These are phyloP conservation scores for Sebastes nivosus DNA, from an alignment of 2,797 vertebrate species.

Conservation along the genomic window DNA sequence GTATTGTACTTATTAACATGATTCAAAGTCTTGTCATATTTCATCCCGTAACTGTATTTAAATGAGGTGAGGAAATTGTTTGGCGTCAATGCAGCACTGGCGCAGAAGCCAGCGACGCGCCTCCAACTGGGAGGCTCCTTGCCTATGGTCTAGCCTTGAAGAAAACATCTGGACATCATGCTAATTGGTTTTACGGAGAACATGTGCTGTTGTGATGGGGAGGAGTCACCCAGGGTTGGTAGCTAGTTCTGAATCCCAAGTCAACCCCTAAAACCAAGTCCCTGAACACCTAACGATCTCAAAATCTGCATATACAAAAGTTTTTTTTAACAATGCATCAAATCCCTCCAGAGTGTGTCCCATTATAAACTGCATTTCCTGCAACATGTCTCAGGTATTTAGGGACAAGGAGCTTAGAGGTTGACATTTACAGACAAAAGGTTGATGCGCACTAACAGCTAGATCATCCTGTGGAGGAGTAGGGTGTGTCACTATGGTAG, in stretches of 20 bases:
- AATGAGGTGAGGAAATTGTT: constrained; percentile 39
- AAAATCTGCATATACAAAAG: constrained; percentile 36
- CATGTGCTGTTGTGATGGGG: constrained; percentile 69
- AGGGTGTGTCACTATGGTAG: constrained; percentile 98
- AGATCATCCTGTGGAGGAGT: constrained; percentile 94
- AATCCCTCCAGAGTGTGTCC: constrained; percentile 17
- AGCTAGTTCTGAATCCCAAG: constrained; percentile 54
- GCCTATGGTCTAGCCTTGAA: constrained; percentile 71
- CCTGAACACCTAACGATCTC: constrained; percentile 50
- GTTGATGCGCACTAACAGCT: constrained; percentile 23
- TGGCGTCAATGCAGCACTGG: constrained; percentile 30
- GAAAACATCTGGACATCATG: constrained; percentile 80
- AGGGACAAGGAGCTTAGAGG: constrained; percentile 53
- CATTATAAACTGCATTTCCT: background rate
- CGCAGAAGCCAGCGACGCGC: constrained; percentile 26
- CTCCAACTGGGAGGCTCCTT: constrained; percentile 52
- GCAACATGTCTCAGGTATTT: constrained; percentile 35
- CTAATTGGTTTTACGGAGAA: constrained; percentile 76
- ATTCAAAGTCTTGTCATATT: constrained; percentile 18
- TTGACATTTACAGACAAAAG: constrained; percentile 56
- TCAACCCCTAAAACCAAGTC: constrained; percentile 58
- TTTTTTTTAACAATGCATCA: background rate
- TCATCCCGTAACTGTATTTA: constrained; percentile 11
- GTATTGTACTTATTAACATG: constrained; percentile 21
- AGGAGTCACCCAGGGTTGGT: constrained; percentile 46